These are phyloP conservation scores for Dallia pectoralis DNA, from an alignment of 2,797 vertebrate species.

Conservation along the genomic window DNA sequence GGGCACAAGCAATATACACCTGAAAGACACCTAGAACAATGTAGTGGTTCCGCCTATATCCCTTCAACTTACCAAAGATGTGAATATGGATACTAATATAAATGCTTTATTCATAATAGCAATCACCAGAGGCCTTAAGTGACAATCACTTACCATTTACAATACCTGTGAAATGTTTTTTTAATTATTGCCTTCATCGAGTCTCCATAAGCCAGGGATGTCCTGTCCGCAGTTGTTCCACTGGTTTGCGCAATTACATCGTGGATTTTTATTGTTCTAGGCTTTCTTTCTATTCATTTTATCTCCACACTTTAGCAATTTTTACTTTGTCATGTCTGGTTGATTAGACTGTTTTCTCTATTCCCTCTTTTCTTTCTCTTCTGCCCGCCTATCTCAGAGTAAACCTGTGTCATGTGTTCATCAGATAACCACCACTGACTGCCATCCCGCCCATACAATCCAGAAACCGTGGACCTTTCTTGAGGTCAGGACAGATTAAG, in stretches of 20 bases:
- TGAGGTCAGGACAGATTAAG: neutral
- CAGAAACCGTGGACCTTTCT: neutral
- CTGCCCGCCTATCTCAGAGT: neutral
- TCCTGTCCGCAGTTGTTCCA: neutral
- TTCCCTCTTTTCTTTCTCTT: neutral
- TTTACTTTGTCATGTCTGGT: conserved; percentile 21
- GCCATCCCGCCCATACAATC: neutral
- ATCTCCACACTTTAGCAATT: neutral
- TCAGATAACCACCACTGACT: neutral
- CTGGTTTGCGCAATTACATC: neutral
- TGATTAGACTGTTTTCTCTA: conserved; percentile 14
- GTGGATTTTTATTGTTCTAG: neutral
- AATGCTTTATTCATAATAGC: no score
- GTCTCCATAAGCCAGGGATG: neutral
- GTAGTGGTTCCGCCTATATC: no score
- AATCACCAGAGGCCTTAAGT: no score
- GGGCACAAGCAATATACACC: no score
- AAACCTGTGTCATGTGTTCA: neutral
- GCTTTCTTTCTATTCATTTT: neutral
- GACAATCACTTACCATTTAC: no score
- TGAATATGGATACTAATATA: no score
- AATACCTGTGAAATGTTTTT: neutral
- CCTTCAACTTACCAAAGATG: no score
- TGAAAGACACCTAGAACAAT: no score
- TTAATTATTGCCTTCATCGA: neutral